Conservation (phyloP, 2,797 vertebrate species). For the Pelochelys cantorii region DNA sequence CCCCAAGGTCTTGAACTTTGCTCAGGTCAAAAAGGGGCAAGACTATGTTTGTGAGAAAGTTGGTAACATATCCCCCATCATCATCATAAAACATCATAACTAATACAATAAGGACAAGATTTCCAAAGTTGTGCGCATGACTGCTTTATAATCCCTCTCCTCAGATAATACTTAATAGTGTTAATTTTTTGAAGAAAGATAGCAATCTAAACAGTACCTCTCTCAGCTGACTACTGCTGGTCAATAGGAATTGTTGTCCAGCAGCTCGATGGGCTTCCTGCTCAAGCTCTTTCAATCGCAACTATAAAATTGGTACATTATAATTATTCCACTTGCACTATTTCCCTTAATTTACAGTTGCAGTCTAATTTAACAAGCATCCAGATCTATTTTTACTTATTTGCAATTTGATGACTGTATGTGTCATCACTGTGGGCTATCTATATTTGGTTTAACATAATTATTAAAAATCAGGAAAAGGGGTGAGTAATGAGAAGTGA, state of each 20-base stretch:
- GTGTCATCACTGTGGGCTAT: background rate
- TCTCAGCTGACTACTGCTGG: slow-evolving; percentile 89
- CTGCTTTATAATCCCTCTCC: slow-evolving; percentile 18
- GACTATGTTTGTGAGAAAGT: background rate
- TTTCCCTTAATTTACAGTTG: background rate
- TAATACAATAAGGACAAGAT: background rate
- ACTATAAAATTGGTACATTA: slow-evolving; percentile 73
- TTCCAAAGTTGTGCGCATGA: background rate
- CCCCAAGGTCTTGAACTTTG: background rate
- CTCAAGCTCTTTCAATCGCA: slow-evolving; percentile 89
- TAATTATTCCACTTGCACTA: background rate
- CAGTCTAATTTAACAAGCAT: background rate
- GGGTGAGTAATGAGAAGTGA: background rate
- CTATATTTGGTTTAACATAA: background rate
- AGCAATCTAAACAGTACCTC: slow-evolving; percentile 75
- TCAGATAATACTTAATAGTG: background rate
- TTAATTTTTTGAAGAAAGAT: fast-evolving
- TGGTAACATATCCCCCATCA: fast-evolving
- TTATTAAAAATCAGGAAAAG: background rate
- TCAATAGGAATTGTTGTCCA: slow-evolving; percentile 90
- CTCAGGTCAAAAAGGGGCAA: background rate
- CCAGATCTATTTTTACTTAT: background rate
- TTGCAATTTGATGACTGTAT: background rate
- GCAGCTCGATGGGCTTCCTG: slow-evolving; percentile 89
- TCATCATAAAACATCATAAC: background rate